phyloP scores from a whole-genome alignment of 2,113 vertebrate species.

The Xenopus borealis region DNA sequence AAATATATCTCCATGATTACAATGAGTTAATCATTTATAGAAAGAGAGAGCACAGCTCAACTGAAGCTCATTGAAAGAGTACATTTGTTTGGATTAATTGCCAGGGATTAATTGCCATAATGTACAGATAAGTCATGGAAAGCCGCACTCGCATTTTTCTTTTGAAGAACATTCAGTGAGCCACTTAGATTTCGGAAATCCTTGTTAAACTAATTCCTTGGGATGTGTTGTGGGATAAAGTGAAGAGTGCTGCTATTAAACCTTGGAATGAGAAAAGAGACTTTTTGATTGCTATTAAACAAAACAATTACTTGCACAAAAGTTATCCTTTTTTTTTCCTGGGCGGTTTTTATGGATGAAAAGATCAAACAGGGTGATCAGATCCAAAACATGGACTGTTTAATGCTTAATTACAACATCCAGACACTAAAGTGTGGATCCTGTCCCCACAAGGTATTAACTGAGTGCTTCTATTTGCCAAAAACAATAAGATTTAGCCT shows the following conservation, averaged over 20 bases:
- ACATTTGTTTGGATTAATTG: constrained; percentile 58
- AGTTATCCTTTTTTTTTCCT: constrained; percentile 4
- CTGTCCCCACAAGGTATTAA: neutral
- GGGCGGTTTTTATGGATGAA: neutral
- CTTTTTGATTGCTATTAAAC: neutral
- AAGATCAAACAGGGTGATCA: constrained; percentile 17
- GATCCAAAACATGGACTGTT: neutral
- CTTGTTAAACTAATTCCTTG: constrained; percentile 39
- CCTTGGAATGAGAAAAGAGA: constrained; percentile 27
- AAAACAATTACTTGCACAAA: constrained; percentile 22
- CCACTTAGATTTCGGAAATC: constrained; percentile 45
- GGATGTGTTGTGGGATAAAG: constrained; percentile 6
- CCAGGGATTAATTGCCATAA: constrained; percentile 52
- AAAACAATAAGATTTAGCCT: neutral
- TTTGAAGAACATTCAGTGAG: constrained; percentile 49
- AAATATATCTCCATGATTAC: no score
- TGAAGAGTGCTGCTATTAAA: constrained; percentile 39
- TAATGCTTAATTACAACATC: constrained; percentile 2
- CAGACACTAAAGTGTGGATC: neutral
- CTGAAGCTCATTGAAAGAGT: constrained; percentile 44
- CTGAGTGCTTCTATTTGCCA: constrained; percentile 6
- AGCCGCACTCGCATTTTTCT: constrained; percentile 46
- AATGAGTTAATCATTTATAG: no score
- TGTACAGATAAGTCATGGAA: constrained; percentile 46
- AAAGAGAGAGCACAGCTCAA: constrained; percentile 18